phyloP scores from a whole-genome alignment of 2,888 invertebrate species.

The Tholera decimalis region DNA sequence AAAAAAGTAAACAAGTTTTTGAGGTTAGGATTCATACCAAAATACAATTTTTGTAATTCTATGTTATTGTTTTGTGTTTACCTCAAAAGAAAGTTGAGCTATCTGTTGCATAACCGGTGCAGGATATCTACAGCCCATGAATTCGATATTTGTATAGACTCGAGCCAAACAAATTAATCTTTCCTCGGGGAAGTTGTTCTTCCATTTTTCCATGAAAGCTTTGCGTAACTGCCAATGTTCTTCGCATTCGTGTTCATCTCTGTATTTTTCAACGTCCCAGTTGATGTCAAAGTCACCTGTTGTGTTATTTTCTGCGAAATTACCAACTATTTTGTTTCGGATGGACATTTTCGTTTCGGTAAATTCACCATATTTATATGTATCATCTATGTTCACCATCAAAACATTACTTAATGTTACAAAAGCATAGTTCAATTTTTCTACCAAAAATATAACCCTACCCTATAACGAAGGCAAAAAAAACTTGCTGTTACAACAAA shows the following conservation, averaged over 20 bases:
- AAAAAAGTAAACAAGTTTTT: constrained; percentile 33
- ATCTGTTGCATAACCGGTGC: constrained; percentile 91
- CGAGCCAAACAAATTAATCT: constrained; percentile 92
- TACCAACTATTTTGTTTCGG: constrained; percentile 7
- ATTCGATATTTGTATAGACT: constrained; percentile 92
- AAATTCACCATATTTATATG: too few species aligned
- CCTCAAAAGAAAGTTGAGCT: constrained; percentile 86
- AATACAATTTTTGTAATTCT: neutral
- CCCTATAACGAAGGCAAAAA: too few species aligned
- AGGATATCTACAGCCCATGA: constrained; percentile 92
- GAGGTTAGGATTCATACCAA: constrained; percentile 26
- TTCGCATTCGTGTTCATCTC: constrained; percentile 95
- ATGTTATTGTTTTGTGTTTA: constrained; percentile 75
- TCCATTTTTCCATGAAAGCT: constrained; percentile 95
- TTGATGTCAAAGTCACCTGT: constrained; percentile 79
- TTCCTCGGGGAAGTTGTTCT: constrained; percentile 91
- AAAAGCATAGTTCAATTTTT: neutral
- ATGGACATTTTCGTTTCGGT: constrained; percentile 22
- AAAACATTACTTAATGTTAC: constrained; percentile 6
- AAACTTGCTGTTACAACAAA: too few species aligned
- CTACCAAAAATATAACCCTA: neutral
- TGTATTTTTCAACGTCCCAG: constrained; percentile 95
- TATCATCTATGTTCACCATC: too few species aligned
- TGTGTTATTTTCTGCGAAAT: constrained; percentile 23
- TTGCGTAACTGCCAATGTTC: constrained; percentile 97